These are phyloP conservation scores for Erinaceus europaeus DNA, from an alignment of 2,113 vertebrate species.

Conservation along the genomic window DNA sequence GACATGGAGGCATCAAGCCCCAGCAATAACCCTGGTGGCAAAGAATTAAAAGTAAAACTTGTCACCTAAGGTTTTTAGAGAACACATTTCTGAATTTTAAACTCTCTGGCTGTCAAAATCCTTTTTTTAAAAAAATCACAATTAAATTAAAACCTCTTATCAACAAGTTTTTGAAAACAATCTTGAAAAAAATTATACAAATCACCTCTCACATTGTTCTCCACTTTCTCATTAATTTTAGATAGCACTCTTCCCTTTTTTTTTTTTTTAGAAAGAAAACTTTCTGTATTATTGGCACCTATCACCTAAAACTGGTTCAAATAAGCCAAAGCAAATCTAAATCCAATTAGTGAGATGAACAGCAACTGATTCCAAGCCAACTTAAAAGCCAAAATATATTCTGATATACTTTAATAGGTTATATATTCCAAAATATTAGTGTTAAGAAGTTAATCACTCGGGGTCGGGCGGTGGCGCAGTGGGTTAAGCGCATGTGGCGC, in stretches of 20 bases:
- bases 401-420: background rate
- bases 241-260: background rate
- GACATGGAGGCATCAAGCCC: no score
- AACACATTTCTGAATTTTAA: background rate
- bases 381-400: constrained; percentile 31
- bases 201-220: background rate
- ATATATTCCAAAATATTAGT: background rate
- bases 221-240: background rate
- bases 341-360: background rate
- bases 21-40: no score
- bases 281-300: background rate
- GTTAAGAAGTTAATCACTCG: constrained; percentile 4
- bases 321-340: background rate
- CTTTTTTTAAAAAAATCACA: constrained; percentile 1
- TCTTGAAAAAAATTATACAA: background rate
- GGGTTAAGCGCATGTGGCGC: no score
- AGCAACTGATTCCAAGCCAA: constrained; percentile 1
- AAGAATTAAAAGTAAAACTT: no score
- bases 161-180: background rate
- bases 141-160: constrained; percentile 13
- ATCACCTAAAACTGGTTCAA: background rate
- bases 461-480: no score
- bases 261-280: constrained; percentile 1
- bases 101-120: background rate
- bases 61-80: background rate